These are phyloP conservation scores for Fregata magnificens DNA, from an alignment of 2,113 vertebrate species.

Conservation along the genomic window DNA sequence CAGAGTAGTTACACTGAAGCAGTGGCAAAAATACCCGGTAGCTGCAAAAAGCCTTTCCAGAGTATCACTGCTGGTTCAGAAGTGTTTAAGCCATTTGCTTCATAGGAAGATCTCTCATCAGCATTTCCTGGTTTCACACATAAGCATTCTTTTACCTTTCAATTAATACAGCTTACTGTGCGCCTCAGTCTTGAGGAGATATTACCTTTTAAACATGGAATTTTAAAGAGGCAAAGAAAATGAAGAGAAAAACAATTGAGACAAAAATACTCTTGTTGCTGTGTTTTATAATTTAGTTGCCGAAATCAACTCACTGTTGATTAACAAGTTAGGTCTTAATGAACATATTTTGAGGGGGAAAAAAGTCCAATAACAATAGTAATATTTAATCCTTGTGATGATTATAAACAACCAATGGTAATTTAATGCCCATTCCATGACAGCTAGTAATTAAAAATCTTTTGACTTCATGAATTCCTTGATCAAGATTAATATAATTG, in stretches of 20 bases:
- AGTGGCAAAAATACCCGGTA: background rate
- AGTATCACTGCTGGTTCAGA: background rate
- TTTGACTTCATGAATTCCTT: background rate
- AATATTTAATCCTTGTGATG: background rate
- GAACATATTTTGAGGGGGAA: background rate
- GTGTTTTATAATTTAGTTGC: background rate
- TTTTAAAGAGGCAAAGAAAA: background rate
- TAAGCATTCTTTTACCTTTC: background rate
- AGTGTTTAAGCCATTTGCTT: background rate
- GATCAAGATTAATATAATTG: background rate
- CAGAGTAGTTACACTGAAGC: background rate
- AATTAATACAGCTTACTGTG: background rate
- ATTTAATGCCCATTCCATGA: background rate
- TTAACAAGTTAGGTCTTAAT: background rate
- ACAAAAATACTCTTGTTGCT: background rate
- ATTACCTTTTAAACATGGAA: background rate
- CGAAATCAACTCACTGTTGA: background rate
- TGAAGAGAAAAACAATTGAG: background rate
- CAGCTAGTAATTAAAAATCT: background rate
- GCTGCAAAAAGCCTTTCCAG: background rate
- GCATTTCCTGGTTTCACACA: background rate
- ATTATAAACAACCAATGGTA: background rate
- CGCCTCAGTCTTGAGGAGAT: background rate
- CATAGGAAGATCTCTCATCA: background rate
- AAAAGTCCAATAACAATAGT: background rate